Evolutionary conservation across 2,113 vertebrate genomes (phyloP), one percentile per base, ranked within the genome.

Genomic region (Caranx ignobilis): DNA sequence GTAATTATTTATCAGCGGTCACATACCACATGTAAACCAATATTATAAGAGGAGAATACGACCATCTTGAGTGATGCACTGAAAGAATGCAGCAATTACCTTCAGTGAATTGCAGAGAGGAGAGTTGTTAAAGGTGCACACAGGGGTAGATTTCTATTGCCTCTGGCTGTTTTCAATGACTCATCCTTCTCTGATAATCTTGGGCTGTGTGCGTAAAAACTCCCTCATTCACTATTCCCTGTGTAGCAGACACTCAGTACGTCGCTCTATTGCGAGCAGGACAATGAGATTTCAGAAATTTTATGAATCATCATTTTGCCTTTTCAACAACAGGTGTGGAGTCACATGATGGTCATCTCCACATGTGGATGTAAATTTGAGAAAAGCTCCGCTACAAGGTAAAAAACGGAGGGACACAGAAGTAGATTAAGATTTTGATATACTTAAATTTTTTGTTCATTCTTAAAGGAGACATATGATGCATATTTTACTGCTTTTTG

Each of bases 121-220:
- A 54, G 1, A 62, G 54, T 8, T 26, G 16, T 56, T 63, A 11
- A 59, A 35, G 47, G 32, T 48, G 8, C 26, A 56, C 39, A 31
- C 54, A 10, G 31, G 31, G 21, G 55, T 77, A 11, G 16, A 54
- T 47, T 34, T 34, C 37, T 32, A 21, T 65, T 32, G 34, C 60
- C 69, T 63, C 16, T 2, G 59, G 57, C 7, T 45, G 9, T 45
- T 75, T 64, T 71, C 19, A 78, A 19, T 50, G 74, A 63, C 60
- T 77, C 45, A 71, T 81, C 41, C 4, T 43, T 64, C 19, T 71
- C n/a, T 52, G 39, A 32, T 56, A 47, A 61, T 56, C 26, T 34
- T 69, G 54, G 61, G 37, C 16, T 35, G 11, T 54, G 56, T 56
- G 61, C 48, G 32, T 67, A 66, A 76, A 77, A 32, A 13, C n/a